Evolutionary conservation across 2,888 invertebrate genomes (phyloP).

Genomic region (Rhagonycha lutea): DNA sequence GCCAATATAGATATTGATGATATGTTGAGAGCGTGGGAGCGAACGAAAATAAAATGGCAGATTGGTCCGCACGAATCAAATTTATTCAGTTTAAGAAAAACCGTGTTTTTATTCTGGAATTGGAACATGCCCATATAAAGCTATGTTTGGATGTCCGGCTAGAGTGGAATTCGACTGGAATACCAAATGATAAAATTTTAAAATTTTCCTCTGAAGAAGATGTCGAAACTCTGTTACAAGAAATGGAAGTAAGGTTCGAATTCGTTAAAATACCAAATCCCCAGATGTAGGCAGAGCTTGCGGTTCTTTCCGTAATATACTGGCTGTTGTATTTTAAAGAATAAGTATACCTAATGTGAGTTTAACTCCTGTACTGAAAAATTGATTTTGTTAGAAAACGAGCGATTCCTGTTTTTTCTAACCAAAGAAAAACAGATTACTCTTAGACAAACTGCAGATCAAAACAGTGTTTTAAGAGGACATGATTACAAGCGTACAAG

Average conservation of each 20-base stretch:
- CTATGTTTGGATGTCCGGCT: slow-evolving; percentile 8
- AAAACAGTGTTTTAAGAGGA: neutral
- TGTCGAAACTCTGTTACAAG: neutral
- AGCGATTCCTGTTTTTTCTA: too few species aligned
- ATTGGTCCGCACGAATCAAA: slow-evolving; percentile 2
- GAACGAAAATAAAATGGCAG: slow-evolving; percentile 6
- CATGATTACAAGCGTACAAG: slow-evolving; percentile 4
- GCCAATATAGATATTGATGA: slow-evolving; percentile 7
- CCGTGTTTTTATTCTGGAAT: neutral
- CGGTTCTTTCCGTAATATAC: slow-evolving; percentile 2
- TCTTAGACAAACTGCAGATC: neutral
- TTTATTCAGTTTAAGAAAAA: slow-evolving; percentile 10
- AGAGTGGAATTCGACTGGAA: neutral
- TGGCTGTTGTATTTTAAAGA: neutral
- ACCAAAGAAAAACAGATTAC: neutral
- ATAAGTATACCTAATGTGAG: too few species aligned
- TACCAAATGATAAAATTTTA: slow-evolving; percentile 7
- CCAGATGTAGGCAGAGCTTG: slow-evolving; percentile 11
- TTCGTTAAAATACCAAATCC: too few species aligned
- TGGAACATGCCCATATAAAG: slow-evolving; percentile 4
- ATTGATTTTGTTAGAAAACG: slow-evolving; percentile 2
- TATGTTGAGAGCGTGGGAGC: slow-evolving; percentile 4
- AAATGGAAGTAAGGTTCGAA: too few species aligned
- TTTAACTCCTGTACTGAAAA: too few species aligned
- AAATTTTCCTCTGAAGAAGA: neutral